A percentile compares a stretch with the other conserved stretches of the same genome.
Evolutionary conservation across 1,140 invertebrate genomes (phyloP).

Genomic region (Bombus affinis): DNA sequence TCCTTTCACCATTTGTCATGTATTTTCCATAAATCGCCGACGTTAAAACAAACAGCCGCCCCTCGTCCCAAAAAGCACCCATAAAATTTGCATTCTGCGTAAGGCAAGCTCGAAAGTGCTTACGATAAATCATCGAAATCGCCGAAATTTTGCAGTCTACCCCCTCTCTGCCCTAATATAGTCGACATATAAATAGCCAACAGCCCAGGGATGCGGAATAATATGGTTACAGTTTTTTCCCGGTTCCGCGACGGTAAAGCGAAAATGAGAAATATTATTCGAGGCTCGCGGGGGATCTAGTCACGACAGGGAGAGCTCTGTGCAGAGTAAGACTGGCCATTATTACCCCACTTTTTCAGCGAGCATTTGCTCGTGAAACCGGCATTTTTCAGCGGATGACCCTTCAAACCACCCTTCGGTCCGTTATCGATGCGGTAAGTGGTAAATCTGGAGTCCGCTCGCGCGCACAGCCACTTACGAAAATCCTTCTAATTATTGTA

Average conservation of each 20-base stretch:
- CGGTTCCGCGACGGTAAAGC: not conserved
- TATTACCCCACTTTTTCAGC: constrained; percentile 35
- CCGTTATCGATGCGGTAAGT: constrained; percentile 17
- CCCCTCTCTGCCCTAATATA: not conserved
- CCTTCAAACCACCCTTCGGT: constrained; percentile 7
- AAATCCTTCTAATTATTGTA: constrained; percentile 48
- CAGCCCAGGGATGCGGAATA: not conserved
- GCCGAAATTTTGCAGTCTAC: not conserved
- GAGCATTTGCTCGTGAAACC: constrained; percentile 36
- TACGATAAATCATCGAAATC: constrained; percentile 4
- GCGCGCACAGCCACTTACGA: not conserved
- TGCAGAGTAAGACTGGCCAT: too few species aligned
- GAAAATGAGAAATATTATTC: constrained; percentile 50
- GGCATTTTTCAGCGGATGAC: constrained; percentile 49
- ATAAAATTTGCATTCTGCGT: constrained; percentile 24
- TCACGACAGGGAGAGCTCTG: not conserved
- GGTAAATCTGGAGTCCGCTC: constrained; percentile 23
- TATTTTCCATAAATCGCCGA: not conserved
- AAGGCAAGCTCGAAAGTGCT: not conserved
- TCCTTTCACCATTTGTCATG: not conserved
- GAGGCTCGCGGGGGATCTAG: not conserved
- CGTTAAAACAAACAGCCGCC: not conserved
- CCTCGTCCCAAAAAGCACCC: not conserved
- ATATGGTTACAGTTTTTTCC: not conserved
- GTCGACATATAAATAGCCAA: not conserved